Percentiles rank a stretch among this genome's conserved stretches.
Evolutionary conservation across 2,797 vertebrate species (phyloP).

Genomic region (Eulemur rubriventer): DNA sequence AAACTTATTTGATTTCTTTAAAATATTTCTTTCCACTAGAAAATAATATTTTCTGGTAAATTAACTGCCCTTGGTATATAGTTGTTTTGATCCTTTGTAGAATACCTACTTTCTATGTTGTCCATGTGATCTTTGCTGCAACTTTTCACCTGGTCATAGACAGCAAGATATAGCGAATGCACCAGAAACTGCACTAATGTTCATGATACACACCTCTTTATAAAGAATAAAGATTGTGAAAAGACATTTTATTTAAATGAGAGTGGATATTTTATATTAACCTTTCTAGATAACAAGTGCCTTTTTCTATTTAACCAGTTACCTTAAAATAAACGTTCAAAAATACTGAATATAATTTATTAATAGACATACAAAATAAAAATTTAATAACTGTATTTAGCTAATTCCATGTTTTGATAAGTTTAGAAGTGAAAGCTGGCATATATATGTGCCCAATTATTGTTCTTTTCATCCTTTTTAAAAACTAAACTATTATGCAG

Average conservation of each 20-base stretch:
- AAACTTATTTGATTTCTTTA: constrained; percentile 26
- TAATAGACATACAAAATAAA: constrained; percentile 31
- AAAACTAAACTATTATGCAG: not conserved
- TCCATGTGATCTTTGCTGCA: not conserved
- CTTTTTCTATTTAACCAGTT: not conserved
- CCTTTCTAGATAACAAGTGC: not conserved
- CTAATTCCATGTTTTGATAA: not conserved
- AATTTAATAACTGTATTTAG: not conserved
- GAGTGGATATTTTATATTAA: not conserved
- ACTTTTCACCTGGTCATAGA: not conserved
- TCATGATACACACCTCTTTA: not conserved
- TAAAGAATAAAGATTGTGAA: not conserved
- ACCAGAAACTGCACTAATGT: not conserved
- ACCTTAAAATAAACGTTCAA: not conserved
- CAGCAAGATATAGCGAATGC: not conserved
- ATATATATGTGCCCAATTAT: not conserved
- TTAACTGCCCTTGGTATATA: not conserved
- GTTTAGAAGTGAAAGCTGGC: not conserved
- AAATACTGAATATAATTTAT: constrained; percentile 34
- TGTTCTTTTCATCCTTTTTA: not conserved
- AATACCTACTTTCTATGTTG: not conserved
- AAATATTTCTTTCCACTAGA: not conserved
- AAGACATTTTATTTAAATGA: not conserved
- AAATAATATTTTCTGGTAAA: not conserved
- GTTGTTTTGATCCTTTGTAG: not conserved